Evolutionary conservation across 2,797 vertebrate species (phyloP).

Genomic region (Sebastes oblongus): DNA sequence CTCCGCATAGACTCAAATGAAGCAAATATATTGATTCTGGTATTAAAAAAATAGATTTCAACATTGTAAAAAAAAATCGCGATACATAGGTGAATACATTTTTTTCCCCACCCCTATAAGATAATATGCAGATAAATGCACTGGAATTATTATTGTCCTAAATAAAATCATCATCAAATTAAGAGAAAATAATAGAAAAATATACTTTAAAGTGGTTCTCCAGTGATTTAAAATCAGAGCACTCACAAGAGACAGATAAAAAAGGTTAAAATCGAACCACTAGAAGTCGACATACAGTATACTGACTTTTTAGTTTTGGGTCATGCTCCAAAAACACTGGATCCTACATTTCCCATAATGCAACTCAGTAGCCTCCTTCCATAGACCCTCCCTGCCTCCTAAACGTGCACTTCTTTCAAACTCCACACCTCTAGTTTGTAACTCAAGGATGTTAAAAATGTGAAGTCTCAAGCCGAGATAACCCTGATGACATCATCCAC

Average conservation of each 20-base stretch:
- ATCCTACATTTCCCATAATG: constrained; percentile 13
- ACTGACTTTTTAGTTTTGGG: background rate
- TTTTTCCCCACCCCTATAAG: too few species aligned
- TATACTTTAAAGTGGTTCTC: background rate
- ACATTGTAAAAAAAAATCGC: too few species aligned
- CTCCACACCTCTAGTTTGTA: background rate
- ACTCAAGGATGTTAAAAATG: background rate
- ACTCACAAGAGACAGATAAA: background rate
- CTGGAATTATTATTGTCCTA: background rate
- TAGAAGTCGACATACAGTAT: background rate
- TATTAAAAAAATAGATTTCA: too few species aligned
- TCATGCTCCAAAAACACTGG: background rate
- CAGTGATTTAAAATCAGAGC: background rate
- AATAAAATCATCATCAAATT: background rate
- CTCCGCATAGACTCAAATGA: too few species aligned
- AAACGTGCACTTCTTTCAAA: background rate
- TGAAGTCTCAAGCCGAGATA: background rate
- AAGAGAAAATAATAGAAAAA: background rate
- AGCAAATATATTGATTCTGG: too few species aligned
- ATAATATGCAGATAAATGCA: background rate
- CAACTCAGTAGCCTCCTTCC: background rate
- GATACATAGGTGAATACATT: too few species aligned
- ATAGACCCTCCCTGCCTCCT: background rate
- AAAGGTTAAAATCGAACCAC: background rate
- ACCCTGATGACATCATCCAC: background rate